These are phyloP conservation scores for Synanthedon vespiformis DNA, from an alignment of 2,888 invertebrate species.

Conservation along the genomic window DNA sequence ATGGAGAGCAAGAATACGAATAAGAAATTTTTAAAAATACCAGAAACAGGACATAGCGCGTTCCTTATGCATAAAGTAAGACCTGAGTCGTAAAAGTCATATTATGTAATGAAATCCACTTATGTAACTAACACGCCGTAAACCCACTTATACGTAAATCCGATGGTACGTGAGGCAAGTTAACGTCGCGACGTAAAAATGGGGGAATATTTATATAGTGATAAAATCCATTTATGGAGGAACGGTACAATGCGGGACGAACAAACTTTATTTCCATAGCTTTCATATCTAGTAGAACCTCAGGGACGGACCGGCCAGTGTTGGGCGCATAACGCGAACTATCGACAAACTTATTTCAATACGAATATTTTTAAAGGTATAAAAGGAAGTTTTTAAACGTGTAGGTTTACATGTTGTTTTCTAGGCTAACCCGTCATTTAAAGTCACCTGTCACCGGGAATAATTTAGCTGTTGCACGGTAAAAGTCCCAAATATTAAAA, in stretches of 20 bases:
- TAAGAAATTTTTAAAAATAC: no score
- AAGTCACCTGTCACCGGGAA: no score
- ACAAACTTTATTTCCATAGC: constrained; percentile 68
- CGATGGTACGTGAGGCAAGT: constrained; percentile 4
- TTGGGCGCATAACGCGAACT: constrained; percentile 1
- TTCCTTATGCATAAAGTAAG: no score
- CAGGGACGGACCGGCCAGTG: constrained; percentile 21
- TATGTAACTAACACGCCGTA: background rate
- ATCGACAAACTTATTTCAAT: background rate
- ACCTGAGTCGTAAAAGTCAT: no score
- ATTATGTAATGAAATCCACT: background rate
- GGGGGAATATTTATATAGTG: constrained; percentile 42
- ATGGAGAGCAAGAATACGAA: no score
- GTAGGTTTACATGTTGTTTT: no score
- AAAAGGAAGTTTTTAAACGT: no score
- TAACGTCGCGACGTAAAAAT: constrained; percentile 1
- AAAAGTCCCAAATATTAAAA: no score
- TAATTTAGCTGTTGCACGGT: no score
- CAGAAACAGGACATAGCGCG: no score
- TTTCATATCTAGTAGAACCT: constrained; percentile 38
- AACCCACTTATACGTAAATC: background rate
- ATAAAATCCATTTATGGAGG: constrained; percentile 65
- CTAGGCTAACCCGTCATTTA: no score
- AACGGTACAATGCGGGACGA: constrained; percentile 50
- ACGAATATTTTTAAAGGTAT: no score